Conservation (phyloP, 2,797 vertebrate species). For the Alectoris magna region DNA sequence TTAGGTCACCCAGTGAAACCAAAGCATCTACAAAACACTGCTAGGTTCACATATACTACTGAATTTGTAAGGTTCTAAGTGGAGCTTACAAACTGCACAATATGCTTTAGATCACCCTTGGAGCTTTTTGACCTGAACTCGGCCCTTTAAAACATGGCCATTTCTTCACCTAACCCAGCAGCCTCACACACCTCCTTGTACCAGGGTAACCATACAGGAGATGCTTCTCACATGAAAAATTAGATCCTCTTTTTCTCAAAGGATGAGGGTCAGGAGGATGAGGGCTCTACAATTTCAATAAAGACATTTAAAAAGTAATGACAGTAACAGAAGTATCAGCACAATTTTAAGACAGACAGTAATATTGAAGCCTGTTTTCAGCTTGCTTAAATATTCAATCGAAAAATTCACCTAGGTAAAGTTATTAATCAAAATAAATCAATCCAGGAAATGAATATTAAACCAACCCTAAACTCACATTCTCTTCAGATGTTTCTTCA, state of each 20-base stretch:
- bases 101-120: neutral
- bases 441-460: neutral
- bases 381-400: slow-evolving; percentile 40
- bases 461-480: neutral
- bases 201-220: neutral
- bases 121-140: neutral
- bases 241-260: slow-evolving; percentile 18
- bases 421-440: slow-evolving; percentile 21
- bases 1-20: slow-evolving; percentile 26
- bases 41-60: slow-evolving; percentile 12
- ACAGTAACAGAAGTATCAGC: neutral
- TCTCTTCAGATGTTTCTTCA: neutral
- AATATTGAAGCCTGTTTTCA: neutral
- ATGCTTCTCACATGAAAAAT: slow-evolving; percentile 2
- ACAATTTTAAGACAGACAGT: slow-evolving; percentile 35
- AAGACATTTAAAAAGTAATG: slow-evolving; percentile 48
- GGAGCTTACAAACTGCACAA: neutral
- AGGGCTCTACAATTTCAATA: slow-evolving; percentile 17
- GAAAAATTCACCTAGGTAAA: slow-evolving; percentile 9
- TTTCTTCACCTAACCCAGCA: neutral
- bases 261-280: slow-evolving; percentile 3
- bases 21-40: neutral
- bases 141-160: neutral
- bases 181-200: neutral
- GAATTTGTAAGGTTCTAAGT: slow-evolving; percentile 25